Evolutionary conservation across 2,888 invertebrate genomes (phyloP), one percentile per base, ranked within the genome.

Genomic region (Drosophila pseudotalamancana): DNA sequence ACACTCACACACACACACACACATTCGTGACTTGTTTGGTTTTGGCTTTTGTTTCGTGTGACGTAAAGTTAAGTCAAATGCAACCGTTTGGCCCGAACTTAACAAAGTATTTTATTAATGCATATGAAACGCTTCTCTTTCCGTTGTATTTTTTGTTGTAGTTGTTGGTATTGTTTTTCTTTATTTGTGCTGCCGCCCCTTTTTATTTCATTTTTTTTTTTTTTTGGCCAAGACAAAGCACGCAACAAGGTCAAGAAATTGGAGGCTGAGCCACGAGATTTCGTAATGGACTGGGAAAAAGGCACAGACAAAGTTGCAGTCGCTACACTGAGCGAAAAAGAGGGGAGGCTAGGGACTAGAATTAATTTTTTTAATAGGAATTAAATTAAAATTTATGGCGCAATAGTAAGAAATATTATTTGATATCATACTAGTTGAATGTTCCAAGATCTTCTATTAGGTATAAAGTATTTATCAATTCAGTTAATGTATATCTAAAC

Each of bases 211-310:
- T n/a, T n/a, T n/a, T n/a, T n/a, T n/a, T n/a, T n/a, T n/a, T n/a
- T n/a, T n/a, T n/a, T 18, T 14, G 35, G 31, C 55, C 21, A 43
- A 69, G 59, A 48, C 53, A 62, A 50, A 54, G 54, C 87, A 85
- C 85, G 85, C 83, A 83, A 87, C 83, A 83, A 83, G 83, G 87
- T 83, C 87, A 87, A 77, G 69, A 70, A 50, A 53, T 55, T 45
- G 45, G 27, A 37, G 6, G 21, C 54, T 27, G 57, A 32, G 43
- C 64, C 77, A 72, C 62, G 65, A 66, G 64, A 79, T 80, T 80
- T 83, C 80, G 43, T 86, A 80, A 80, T 80, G 60, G 63, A 55
- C 49, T 56, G 48, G 60, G 57, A 55, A 51, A n/a, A 43, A 49
- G 73, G 54, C 42, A 49, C 45, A n/a, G 18, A 19, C 42, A 16